Evolutionary conservation across 2,113 vertebrate species (phyloP).

Genomic region (Chloropsis cyanopogon): DNA sequence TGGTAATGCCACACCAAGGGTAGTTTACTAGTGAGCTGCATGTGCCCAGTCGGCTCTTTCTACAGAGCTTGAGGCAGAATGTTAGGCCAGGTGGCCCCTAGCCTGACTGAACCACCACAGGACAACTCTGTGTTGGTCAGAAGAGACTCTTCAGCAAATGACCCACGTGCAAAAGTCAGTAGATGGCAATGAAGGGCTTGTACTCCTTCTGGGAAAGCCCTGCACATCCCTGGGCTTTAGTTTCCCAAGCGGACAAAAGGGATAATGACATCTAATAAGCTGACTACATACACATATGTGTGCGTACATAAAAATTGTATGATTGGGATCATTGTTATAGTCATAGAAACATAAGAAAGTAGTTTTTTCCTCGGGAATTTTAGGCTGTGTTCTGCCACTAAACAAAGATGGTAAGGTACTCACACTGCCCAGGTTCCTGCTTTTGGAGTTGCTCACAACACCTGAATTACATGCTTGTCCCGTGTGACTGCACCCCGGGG

Average conservation of each 20-base stretch:
- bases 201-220: not conserved
- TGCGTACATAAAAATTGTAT: not conserved
- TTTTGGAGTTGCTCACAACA: not conserved
- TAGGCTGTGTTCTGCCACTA: not conserved
- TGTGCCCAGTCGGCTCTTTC: not conserved
- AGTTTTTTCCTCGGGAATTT: not conserved
- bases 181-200: not conserved
- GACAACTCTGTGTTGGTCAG: not conserved
- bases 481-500: fast-evolving
- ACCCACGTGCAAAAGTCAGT: not conserved
- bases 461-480: not conserved
- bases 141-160: not conserved
- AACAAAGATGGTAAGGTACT: not conserved
- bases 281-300: not conserved
- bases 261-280: not conserved
- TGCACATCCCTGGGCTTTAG: not conserved
- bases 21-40: not conserved
- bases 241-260: not conserved
- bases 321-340: not conserved
- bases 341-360: not conserved
- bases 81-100: not conserved
- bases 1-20: not conserved
- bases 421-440: not conserved
- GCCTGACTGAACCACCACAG: not conserved
- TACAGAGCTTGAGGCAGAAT: not conserved